A percentile compares a stretch with the other conserved stretches of the same genome.
These are phyloP conservation scores for Psittacula echo DNA, from an alignment of 2,797 vertebrate species.

Conservation along the genomic window DNA sequence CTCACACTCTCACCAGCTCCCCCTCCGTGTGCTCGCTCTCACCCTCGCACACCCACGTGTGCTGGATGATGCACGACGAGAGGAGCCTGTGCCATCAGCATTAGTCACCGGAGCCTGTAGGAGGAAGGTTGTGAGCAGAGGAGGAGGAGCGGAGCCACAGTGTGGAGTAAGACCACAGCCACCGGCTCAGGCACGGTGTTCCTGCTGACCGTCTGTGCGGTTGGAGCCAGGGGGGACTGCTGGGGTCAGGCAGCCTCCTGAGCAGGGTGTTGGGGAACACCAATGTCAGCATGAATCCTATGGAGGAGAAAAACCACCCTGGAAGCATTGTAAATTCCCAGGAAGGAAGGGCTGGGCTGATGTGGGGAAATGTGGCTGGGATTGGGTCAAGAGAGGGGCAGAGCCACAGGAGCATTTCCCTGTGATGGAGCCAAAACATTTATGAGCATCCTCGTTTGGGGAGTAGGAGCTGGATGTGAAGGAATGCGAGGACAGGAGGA, in stretches of 20 bases:
- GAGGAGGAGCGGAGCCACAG: conserved; percentile 17
- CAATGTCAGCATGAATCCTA: fast-evolving
- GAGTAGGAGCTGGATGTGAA: neutral
- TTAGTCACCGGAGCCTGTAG: conserved; percentile 72
- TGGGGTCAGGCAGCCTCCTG: neutral
- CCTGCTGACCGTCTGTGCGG: fast-evolving
- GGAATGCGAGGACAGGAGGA: fast-evolving
- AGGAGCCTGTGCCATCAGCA: conserved; percentile 56
- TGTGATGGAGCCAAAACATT: fast-evolving
- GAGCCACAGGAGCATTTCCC: fast-evolving
- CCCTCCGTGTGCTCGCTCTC: neutral
- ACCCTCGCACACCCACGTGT: conserved; percentile 13
- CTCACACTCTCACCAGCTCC: neutral
- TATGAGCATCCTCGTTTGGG: neutral
- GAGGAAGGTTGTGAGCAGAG: conserved; percentile 55
- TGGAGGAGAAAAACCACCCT: fast-evolving
- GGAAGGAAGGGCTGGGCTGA: neutral
- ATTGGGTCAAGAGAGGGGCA: neutral
- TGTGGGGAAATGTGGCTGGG: neutral
- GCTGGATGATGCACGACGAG: conserved; percentile 49
- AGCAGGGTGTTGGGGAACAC: neutral
- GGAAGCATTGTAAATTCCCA: fast-evolving
- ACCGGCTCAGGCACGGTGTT: fast-evolving
- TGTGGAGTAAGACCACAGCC: neutral
- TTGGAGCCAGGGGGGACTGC: neutral